These are phyloP conservation scores for Melospiza melodia DNA, from an alignment of 2,113 vertebrate genomes.

Conservation along the genomic window DNA sequence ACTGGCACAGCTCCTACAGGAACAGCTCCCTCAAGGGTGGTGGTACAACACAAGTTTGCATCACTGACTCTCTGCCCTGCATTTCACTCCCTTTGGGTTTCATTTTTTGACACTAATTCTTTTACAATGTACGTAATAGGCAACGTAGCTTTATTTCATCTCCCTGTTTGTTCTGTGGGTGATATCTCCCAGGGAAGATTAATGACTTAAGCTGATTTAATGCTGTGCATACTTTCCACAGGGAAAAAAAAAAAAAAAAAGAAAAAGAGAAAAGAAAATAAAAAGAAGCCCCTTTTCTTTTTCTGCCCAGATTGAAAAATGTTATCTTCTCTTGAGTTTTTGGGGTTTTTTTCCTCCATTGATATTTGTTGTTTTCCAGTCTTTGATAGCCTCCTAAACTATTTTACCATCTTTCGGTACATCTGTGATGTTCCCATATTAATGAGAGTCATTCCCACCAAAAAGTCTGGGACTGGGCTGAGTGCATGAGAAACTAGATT, in stretches of 20 bases:
- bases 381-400: background rate
- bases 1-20: background rate
- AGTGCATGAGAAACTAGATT: background rate
- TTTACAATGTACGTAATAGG: background rate
- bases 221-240: background rate
- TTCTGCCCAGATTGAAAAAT: background rate
- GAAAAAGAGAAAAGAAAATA: background rate
- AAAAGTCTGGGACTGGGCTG: background rate
- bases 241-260: rapidly evolving
- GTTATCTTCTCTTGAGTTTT: background rate
- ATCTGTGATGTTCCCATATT: conserved; percentile 8
- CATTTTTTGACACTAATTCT: conserved; percentile 20
- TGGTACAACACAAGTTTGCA: background rate
- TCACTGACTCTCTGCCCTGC: background rate
- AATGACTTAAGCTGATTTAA: conserved; percentile 17
- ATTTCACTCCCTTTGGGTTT: background rate
- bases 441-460: background rate
- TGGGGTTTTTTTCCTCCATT: rapidly evolving
- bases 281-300: background rate
- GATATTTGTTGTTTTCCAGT: background rate
- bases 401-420: background rate
- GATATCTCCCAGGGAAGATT: background rate
- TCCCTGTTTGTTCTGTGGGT: background rate
- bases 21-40: background rate
- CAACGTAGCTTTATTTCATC: background rate